phyloP scores from a whole-genome alignment of 2,113 vertebrate genomes.

The Scomber japonicus region DNA sequence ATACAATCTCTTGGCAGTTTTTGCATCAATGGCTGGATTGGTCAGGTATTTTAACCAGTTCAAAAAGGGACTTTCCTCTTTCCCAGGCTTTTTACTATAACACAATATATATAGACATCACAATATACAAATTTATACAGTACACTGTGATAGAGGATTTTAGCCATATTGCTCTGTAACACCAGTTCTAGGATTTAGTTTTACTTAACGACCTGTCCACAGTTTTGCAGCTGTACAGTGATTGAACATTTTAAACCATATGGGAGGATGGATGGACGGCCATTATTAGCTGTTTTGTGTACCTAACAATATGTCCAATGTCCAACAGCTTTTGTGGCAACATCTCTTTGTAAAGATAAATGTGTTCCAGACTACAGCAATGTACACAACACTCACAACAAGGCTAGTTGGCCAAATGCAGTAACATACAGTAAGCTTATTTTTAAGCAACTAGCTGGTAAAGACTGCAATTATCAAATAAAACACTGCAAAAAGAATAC shows the following conservation, averaged over 20 bases:
- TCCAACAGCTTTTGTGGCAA: too few species aligned
- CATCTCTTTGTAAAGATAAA: not conserved
- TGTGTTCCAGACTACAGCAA: not conserved
- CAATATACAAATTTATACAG: too few species aligned
- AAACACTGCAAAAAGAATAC: conserved; percentile 17
- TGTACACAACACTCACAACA: not conserved
- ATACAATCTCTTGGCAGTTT: not conserved
- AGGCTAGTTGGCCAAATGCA: not conserved
- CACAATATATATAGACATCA: too few species aligned
- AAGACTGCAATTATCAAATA: conserved; percentile 19
- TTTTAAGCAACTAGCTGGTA: conserved; percentile 15
- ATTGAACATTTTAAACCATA: not conserved
- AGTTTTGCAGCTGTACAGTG: not conserved
- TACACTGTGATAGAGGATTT: not conserved
- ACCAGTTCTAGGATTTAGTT: too few species aligned
- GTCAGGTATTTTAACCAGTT: too few species aligned
- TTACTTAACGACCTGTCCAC: not conserved
- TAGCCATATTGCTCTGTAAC: not conserved
- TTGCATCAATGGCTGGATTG: too few species aligned
- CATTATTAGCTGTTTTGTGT: not conserved
- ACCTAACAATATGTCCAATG: not conserved
- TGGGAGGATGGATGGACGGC: not conserved
- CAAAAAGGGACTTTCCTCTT: too few species aligned
- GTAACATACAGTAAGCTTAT: not conserved
- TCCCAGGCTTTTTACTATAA: too few species aligned